A percentile compares a stretch with the other conserved stretches of the same genome.
Evolutionary conservation across 2,888 invertebrate genomes (phyloP).

Genomic region (Leptopilina myrica): DNA sequence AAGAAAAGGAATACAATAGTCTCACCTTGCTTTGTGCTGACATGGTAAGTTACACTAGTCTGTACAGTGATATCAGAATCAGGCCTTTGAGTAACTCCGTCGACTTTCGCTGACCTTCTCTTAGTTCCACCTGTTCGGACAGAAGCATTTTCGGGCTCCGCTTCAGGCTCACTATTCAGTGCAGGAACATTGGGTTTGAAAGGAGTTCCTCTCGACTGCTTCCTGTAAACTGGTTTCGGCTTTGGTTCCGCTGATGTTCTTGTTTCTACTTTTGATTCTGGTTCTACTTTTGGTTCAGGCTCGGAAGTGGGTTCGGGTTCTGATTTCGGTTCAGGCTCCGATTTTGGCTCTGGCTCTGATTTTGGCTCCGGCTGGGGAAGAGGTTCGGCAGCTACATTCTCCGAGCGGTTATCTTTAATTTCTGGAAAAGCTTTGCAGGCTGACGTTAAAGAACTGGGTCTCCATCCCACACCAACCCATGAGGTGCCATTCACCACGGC

Average conservation of each 20-base stretch:
- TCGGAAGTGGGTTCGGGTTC: slow-evolving; percentile 72
- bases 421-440: slow-evolving; percentile 90
- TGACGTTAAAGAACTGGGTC: slow-evolving; percentile 86
- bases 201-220: not conserved
- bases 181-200: not conserved
- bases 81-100: slow-evolving; percentile 62
- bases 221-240: slow-evolving; percentile 64
- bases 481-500: slow-evolving; percentile 92
- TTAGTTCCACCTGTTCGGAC: slow-evolving; percentile 69
- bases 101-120: slow-evolving; percentile 71
- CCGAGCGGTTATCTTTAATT: slow-evolving; percentile 75
- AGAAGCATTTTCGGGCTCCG: slow-evolving; percentile 69
- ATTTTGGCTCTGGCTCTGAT: slow-evolving; percentile 64
- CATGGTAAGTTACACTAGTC: slow-evolving; percentile 88
- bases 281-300: slow-evolving; percentile 50
- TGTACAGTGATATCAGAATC: slow-evolving; percentile 83
- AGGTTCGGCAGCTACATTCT: slow-evolving; percentile 70
- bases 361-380: slow-evolving; percentile 76
- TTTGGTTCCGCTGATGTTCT: slow-evolving; percentile 73
- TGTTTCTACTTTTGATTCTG: slow-evolving; percentile 75
- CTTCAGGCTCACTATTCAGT: slow-evolving; percentile 62
- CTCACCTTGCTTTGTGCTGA: slow-evolving; percentile 82
- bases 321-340: slow-evolving; percentile 73
- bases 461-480: slow-evolving; percentile 92
- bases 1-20: too few species aligned